phyloP scores from a whole-genome alignment of 2,888 invertebrate species.

The Oscheius sp. region DNA sequence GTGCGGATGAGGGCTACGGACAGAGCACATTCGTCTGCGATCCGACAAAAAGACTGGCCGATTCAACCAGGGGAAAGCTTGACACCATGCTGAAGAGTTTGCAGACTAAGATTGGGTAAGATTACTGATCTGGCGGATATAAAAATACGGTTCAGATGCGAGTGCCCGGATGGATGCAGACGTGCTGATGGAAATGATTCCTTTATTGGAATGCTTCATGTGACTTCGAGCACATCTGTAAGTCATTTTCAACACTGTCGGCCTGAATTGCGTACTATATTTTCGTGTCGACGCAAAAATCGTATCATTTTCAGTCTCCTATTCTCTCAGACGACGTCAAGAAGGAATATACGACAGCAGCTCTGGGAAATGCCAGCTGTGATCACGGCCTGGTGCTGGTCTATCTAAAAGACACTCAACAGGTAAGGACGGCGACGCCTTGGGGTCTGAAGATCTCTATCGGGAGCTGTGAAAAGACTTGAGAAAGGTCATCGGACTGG shows the following conservation, averaged over 20 bases:
- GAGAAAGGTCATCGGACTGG: slow-evolving; percentile 8
- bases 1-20: slow-evolving; percentile 56
- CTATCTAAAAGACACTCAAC: slow-evolving; percentile 65
- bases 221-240: slow-evolving; percentile 58
- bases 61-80: slow-evolving; percentile 54
- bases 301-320: slow-evolving; percentile 44
- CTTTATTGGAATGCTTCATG: slow-evolving; percentile 64
- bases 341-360: slow-evolving; percentile 60
- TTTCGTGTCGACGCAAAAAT: no score
- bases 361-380: slow-evolving; percentile 65
- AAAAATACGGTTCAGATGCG: slow-evolving; percentile 45
- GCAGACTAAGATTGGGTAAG: slow-evolving; percentile 56
- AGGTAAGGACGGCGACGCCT: slow-evolving; percentile 42
- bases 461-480: slow-evolving; percentile 26
- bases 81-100: slow-evolving; percentile 51
- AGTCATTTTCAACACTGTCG: slow-evolving; percentile 15
- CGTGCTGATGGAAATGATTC: slow-evolving; percentile 56
- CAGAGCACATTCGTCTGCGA: slow-evolving; percentile 57
- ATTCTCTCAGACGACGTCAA: slow-evolving; percentile 61
- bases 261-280: no score
- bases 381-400: slow-evolving; percentile 70
- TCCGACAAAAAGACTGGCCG: slow-evolving; percentile 50
- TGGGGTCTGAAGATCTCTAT: slow-evolving; percentile 10
- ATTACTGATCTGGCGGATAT: background rate
- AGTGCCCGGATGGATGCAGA: slow-evolving; percentile 58